Percentiles rank a stretch among this genome's conserved stretches.
Conservation (phyloP, 2,888 invertebrate species). For the Panopea generosa region DNA sequence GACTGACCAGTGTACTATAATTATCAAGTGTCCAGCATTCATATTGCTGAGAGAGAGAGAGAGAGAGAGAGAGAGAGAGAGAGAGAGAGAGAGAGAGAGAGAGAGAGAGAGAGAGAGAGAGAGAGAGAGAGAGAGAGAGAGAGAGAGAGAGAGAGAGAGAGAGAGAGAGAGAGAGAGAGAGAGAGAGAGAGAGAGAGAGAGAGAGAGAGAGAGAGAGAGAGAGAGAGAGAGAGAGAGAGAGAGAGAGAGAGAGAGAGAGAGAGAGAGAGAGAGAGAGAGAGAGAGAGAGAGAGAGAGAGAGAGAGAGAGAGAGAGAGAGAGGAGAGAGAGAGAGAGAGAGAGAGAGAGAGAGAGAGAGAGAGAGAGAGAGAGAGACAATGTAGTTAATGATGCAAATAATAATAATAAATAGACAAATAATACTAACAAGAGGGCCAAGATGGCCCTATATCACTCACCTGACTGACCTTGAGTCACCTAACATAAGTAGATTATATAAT, state of each 20-base stretch:
- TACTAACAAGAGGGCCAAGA: no score
- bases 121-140: conserved; percentile 19
- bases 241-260: conserved; percentile 5
- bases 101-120: conserved; percentile 11
- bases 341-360: conserved; percentile 1
- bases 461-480: no score
- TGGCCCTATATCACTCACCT: no score
- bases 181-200: conserved; percentile 6
- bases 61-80: conserved; percentile 20
- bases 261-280: conserved; percentile 1
- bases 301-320: conserved; percentile 13
- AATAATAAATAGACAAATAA: no score
- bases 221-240: conserved; percentile 7
- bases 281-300: conserved; percentile 7
- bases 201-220: conserved; percentile 15
- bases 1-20: no score
- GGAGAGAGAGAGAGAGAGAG: conserved; percentile 1
- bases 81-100: conserved; percentile 19
- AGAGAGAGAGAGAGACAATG: conserved; percentile 20
- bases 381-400: neutral
- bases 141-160: conserved; percentile 18
- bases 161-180: conserved; percentile 15
- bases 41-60: conserved; percentile 16
- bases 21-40: no score
- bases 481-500: no score